Conservation (phyloP, 2,113 vertebrate species). For the Chunga burmeisteri region DNA sequence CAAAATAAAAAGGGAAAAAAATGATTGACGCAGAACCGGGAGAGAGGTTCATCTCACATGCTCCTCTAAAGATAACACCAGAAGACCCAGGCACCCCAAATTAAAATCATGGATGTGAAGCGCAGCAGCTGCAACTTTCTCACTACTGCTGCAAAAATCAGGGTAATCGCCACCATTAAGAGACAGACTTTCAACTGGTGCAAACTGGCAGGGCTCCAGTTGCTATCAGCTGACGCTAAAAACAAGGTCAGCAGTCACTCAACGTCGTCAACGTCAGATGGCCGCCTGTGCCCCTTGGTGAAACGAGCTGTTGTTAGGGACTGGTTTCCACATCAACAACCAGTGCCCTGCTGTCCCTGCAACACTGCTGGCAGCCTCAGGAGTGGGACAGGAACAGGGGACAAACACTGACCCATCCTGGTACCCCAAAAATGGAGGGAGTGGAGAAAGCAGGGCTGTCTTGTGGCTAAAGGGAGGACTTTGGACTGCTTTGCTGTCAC, state of each 20-base stretch:
- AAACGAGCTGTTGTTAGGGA: slow-evolving; percentile 29
- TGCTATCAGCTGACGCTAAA: slow-evolving; percentile 30
- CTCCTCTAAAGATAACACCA: neutral
- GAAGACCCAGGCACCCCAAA: neutral
- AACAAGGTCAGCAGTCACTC: slow-evolving; percentile 61
- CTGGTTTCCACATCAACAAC: neutral
- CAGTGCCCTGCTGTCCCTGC: neutral
- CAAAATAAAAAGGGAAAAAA: neutral
- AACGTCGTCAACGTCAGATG: slow-evolving; percentile 21
- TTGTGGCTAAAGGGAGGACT: neutral
- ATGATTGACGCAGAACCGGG: neutral
- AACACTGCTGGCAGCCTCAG: neutral
- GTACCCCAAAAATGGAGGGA: neutral
- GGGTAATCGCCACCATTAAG: slow-evolving; percentile 3
- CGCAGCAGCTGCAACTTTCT: neutral
- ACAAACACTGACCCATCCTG: neutral
- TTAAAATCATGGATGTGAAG: neutral
- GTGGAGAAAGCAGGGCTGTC: neutral
- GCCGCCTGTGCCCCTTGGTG: slow-evolving; percentile 1
- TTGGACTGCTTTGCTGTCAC: neutral
- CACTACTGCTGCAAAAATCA: neutral
- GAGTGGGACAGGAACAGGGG: neutral
- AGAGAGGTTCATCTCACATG: neutral
- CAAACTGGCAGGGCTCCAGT: slow-evolving; percentile 46
- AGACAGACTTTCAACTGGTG: slow-evolving; percentile 48